Percentiles rank a stretch among this genome's conserved stretches.
Conservation (phyloP, 2,888 invertebrate genomes). For the Alentia gelatinosa region DNA sequence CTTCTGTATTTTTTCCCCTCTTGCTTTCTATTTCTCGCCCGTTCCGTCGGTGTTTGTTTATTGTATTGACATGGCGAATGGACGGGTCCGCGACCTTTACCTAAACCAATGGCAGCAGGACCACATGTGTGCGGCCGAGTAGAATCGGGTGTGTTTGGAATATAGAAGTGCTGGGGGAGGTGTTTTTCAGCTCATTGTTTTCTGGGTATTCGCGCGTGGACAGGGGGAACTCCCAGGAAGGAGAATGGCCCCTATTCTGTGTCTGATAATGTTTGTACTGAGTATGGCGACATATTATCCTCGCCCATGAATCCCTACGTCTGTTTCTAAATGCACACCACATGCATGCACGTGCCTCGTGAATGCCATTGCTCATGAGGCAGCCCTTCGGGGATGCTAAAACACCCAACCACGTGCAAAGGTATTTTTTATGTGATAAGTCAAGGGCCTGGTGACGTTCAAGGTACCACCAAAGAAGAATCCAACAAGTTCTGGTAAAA, state of each 20-base stretch:
- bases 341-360: not conserved
- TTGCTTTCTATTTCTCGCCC: not conserved
- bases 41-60: slow-evolving; percentile 26
- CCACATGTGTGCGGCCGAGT: not conserved
- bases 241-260: not conserved
- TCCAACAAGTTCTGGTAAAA: too few relatives aligned
- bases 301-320: not conserved
- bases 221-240: not conserved
- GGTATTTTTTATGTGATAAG: too few relatives aligned
- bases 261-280: not conserved
- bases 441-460: too few relatives aligned
- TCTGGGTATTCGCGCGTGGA: not conserved
- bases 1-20: not conserved
- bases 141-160: not conserved
- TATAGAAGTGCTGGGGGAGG: not conserved
- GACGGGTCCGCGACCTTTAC: not conserved
- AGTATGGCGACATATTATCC: not conserved
- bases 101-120: not conserved
- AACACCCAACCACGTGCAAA: too few relatives aligned
- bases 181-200: not conserved
- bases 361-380: not conserved
- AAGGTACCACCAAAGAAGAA: too few relatives aligned
- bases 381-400: not conserved
- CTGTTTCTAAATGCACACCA: not conserved
- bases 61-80: not conserved